Percentiles rank a stretch among this genome's conserved stretches.
Evolutionary conservation across 1,140 invertebrate species (phyloP).

Genomic region (Tyrophagus putrescentiae): DNA sequence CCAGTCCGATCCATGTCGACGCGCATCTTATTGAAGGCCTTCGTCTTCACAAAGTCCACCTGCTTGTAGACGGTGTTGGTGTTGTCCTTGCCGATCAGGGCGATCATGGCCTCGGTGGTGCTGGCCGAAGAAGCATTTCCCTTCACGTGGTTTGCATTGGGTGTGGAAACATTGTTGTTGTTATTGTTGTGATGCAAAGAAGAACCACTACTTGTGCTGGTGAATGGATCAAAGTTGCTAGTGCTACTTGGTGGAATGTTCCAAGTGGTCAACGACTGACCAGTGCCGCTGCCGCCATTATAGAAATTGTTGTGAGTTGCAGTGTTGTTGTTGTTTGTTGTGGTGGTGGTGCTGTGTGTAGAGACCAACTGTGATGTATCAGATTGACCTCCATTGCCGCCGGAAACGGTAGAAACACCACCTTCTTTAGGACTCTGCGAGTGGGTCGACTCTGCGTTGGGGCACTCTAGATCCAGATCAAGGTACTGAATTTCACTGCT

Average conservation of each 20-base stretch:
- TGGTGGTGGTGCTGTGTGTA: neutral
- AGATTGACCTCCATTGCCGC: too few species aligned
- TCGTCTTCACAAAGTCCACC: conserved; percentile 77
- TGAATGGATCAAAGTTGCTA: conserved; percentile 3
- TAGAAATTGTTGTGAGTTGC: too few species aligned
- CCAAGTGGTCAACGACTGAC: neutral
- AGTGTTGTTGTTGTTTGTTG: neutral
- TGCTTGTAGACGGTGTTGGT: conserved; percentile 61
- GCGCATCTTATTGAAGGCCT: conserved; percentile 71
- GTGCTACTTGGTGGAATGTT: conserved; percentile 6
- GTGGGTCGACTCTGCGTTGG: conserved; percentile 11
- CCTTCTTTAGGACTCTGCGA: conserved; percentile 10
- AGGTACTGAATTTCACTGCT: conserved; percentile 17
- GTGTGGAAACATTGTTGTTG: conserved; percentile 7
- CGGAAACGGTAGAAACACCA: neutral
- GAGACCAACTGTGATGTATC: too few species aligned
- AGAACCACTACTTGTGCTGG: neutral
- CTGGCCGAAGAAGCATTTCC: neutral
- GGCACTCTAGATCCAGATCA: conserved; percentile 21
- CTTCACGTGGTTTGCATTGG: conserved; percentile 6
- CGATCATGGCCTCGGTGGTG: neutral
- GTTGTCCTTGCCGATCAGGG: neutral
- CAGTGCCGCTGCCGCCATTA: neutral
- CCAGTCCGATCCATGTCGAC: conserved; percentile 45
- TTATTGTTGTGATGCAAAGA: conserved; percentile 7